Percentiles rank a stretch among this genome's conserved stretches.
These are phyloP conservation scores for Notechis scutatus DNA, from an alignment of 2,113 vertebrate species.

Conservation along the genomic window DNA sequence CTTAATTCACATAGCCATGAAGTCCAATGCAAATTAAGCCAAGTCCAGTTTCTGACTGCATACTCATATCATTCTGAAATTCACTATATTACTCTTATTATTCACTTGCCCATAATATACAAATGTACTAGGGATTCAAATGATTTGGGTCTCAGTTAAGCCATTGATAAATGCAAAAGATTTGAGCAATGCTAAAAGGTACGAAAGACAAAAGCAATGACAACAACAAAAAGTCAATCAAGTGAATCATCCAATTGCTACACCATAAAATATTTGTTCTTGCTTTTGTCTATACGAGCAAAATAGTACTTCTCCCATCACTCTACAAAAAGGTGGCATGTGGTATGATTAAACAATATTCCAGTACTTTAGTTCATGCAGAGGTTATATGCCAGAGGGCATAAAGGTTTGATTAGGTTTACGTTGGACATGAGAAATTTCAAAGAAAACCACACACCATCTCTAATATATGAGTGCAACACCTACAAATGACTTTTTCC, in stretches of 20 bases:
- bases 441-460: conserved; percentile 68
- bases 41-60: no score
- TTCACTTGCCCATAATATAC: not conserved
- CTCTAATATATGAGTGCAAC: conserved; percentile 59
- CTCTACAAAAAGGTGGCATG: conserved; percentile 64
- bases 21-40: not conserved
- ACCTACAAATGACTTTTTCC: conserved; percentile 69
- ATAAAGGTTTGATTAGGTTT: conserved; percentile 82
- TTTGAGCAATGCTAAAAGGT: not conserved
- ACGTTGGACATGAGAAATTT: conserved; percentile 75
- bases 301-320: conserved; percentile 69
- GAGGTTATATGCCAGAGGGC: conserved; percentile 79
- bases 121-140: not conserved
- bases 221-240: conserved; percentile 17
- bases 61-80: not conserved
- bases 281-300: conserved; percentile 62
- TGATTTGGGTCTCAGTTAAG: not conserved
- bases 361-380: conserved; percentile 79
- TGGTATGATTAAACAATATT: conserved; percentile 81
- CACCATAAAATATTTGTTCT: conserved; percentile 64
- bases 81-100: not conserved
- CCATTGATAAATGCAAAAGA: not conserved
- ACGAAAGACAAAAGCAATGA: conserved; percentile 40
- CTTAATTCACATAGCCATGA: not conserved
- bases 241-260: conserved; percentile 14